Evolutionary conservation across 2,888 invertebrate genomes (phyloP), one percentile per base, ranked within the genome.

Genomic region (Ptilodon capucinus): DNA sequence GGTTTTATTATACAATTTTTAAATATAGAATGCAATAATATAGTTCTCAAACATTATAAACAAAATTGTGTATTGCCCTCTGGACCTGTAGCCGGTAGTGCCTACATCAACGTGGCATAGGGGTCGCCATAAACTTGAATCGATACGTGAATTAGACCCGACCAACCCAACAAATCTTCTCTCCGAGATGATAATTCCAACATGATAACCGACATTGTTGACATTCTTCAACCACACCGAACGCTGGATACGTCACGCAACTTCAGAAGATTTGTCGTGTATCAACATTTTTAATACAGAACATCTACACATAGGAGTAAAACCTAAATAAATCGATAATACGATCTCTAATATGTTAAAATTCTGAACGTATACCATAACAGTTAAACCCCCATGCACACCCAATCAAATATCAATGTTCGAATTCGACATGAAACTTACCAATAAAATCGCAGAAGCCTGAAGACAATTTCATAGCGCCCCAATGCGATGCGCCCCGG

Each of bases 371-470:
- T 54, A 49, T 53, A 49, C 60, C 60, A 59, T 65, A 66, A 60
- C n/a, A n/a, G n/a, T 34, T 59, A 63, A 67, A 60, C 57, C 74
- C 74, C 77, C 80, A 76, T 81, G 80, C 80, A 81, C 64, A 60
- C 71, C 71, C 71, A 70, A 69, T 74, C 71, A 60, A 65, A 60
- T 66, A 71, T 54, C 57, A 72, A 70, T 70, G 65, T 65, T 70
- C 72, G 66, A 63, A 57, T 65, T 70, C 78, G 70, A 58, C 55
- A 60, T 56, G 63, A 61, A 74, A 83, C 83, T 83, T 81, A 83
- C 83, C 83, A 72, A 67, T 59, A 32, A 48, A 55, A 44, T 60
- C 47, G 64, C 57, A 54, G 63, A 60, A 63, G 47, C 43, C 54
- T 57, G 65, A 65, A 56, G 64, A 59, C 49, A 49, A 48, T 54